A percentile compares a stretch with the other conserved stretches of the same genome.
phyloP scores from a whole-genome alignment of 2,888 invertebrate genomes.

The Hyles lineata region DNA sequence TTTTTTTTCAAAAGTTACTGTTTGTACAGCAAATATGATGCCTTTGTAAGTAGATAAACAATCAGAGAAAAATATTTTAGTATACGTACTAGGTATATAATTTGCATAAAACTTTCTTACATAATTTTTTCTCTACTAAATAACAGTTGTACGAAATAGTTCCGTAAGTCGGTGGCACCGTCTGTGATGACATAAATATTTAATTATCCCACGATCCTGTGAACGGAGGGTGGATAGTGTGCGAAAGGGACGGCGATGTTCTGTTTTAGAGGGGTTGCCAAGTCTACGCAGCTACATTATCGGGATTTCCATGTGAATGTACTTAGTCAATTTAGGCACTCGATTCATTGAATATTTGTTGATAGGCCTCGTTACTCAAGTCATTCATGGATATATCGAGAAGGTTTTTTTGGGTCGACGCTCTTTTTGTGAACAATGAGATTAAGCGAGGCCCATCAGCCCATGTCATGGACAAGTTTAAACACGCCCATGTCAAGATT shows the following conservation, averaged over 20 bases:
- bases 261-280: slow-evolving; percentile 74
- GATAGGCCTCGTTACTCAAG: slow-evolving; percentile 20
- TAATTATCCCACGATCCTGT: slow-evolving; percentile 79
- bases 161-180: slow-evolving; percentile 43
- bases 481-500: slow-evolving; percentile 20
- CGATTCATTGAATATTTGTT: slow-evolving; percentile 37
- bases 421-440: slow-evolving; percentile 9
- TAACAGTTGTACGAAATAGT: slow-evolving; percentile 24
- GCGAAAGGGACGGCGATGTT: slow-evolving; percentile 69
- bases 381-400: slow-evolving; percentile 12
- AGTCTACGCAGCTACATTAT: slow-evolving; percentile 60
- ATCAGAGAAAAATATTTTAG: too few species aligned
- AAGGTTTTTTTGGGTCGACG: slow-evolving; percentile 1
- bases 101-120: not conserved
- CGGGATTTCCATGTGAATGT: slow-evolving; percentile 66
- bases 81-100: not conserved
- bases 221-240: slow-evolving; percentile 67
- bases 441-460: slow-evolving; percentile 1
- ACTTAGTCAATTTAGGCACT: slow-evolving; percentile 44
- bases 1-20: not conserved
- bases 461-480: slow-evolving; percentile 8
- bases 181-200: slow-evolving; percentile 78
- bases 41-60: not conserved
- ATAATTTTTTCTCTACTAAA: not conserved
- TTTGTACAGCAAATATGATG: not conserved